Evolutionary conservation across 1,140 invertebrate genomes (phyloP), one percentile per base, ranked within the genome.

Genomic region (Chlorops oryzae): DNA sequence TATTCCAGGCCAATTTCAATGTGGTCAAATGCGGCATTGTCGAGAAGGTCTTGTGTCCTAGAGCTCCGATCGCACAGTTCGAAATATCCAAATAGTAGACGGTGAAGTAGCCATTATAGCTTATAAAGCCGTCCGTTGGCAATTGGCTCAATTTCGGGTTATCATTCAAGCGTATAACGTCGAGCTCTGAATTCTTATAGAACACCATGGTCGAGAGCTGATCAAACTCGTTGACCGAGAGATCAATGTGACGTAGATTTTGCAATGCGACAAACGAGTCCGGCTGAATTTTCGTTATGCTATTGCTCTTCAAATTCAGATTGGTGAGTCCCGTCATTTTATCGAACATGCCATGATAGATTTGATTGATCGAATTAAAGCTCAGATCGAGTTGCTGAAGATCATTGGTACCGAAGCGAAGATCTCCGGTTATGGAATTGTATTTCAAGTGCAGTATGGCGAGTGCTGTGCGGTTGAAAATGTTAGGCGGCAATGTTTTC

Each of bases 41-140:
- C 34, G 80, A 76, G 53, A 86, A 80, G 2, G 81, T 81, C 50
- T 79, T 77, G 37, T 80, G 74, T 20, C 76, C 74, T 34, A 87
- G 62, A 34, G 74, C 75, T 22, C 76, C 73, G 13, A 87, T 72
- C 23, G 82, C 83, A 56, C 84, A 86, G 58, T 84, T 79, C 1
- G 82, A 80, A 12, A 83, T 78, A 56, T 86, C 84, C 51, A 86
- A 78, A 18, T 78, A 75, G 59, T 82, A 84, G 41, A 84, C 76
- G 39, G 79, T 82, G 52, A 81, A 81, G 55, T 76, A 65, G 48
- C 77, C 76, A 24, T 74, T 75, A 32, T 75, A 75, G 55, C 77
- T 78, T 12, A 71, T 59, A 58, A 81, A 80, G 20, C 79, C 78
- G 54, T 79, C 75, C 5, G 76, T 72, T 2, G 82, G 82, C 38